Evolutionary conservation across 2,797 vertebrate genomes (phyloP), one percentile per base, ranked within the genome.

Genomic region (Pantherophis vulpinus): DNA sequence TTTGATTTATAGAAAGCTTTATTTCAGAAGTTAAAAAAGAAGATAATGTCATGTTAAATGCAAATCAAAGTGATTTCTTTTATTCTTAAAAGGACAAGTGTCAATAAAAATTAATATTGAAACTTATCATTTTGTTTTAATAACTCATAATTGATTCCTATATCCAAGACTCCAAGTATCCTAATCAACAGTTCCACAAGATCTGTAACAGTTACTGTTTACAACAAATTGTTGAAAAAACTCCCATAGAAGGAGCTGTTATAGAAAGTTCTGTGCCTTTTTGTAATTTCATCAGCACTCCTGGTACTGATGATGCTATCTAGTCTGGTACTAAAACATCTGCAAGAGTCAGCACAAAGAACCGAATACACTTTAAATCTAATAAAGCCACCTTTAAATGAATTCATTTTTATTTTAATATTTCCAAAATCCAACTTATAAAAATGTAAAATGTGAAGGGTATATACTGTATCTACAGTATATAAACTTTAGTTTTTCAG

Each of bases 61-160:
- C n/a, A 55, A 29, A 89, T 88, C 61, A 92, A 94, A 29, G 29
- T 90, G 91, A 51, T 2, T 86, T 51, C 23, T 55, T 32, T 1
- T 87, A 87, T 93, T 96, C 86, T 66, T 95, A 91, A 94, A 51
- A 2, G 88, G 29, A 91, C 2, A 2, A 83, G 14, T 47, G 58
- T 16, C 29, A 5, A 12, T 1, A 2, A 2, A 27, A 87, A 37
- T n/a, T 8, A 95, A n/a, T n/a, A 83, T 83, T 94, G 92, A 95
- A 96, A 94, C 92, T 63, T 66, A 95, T 86, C 8, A 0, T 93
- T 91, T 92, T 94, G 60, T n/a, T 96, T 18, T 93, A 74, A 94
- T 13, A 70, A 93, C 51, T 51, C 5, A 91, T 96, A 93, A 94
- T 95, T 63, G 59, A 60, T 60, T 60, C 20, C 59, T 60, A 60